Evolutionary conservation across 2,888 invertebrate species (phyloP).

Genomic region (Lissocephala sabroskyi): DNA sequence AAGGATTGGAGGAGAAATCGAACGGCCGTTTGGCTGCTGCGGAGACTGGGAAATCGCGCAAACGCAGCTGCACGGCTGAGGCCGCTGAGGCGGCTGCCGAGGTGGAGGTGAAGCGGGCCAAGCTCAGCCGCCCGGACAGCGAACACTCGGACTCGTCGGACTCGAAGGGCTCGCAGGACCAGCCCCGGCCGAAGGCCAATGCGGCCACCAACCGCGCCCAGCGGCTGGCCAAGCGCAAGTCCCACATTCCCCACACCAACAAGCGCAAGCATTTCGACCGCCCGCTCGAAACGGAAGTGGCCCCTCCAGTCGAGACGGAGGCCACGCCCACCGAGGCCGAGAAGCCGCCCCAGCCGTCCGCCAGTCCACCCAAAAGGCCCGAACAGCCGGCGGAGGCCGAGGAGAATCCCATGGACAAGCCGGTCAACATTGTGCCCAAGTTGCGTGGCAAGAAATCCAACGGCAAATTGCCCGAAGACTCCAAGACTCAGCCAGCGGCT

Average conservation of each 20-base stretch:
- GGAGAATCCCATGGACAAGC: slow-evolving; percentile 41
- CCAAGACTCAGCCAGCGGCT: background rate
- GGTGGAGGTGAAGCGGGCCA: slow-evolving; percentile 31
- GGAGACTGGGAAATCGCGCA: slow-evolving; percentile 6
- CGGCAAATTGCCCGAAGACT: slow-evolving; percentile 22
- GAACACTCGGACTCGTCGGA: slow-evolving; percentile 44
- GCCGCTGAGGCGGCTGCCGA: slow-evolving; percentile 7
- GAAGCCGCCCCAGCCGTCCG: too few species aligned
- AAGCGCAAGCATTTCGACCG: slow-evolving; percentile 59
- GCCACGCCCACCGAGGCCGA: too few species aligned
- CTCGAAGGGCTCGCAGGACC: background rate
- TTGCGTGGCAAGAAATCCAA: slow-evolving; percentile 60
- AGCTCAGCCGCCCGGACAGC: slow-evolving; percentile 25
- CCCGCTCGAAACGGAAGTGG: slow-evolving; percentile 21
- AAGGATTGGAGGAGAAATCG: too few species aligned
- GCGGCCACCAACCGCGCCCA: slow-evolving; percentile 48
- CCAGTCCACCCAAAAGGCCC: too few species aligned
- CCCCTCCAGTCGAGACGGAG: too few species aligned
- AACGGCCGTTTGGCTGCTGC: too few species aligned
- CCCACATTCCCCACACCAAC: slow-evolving; percentile 40
- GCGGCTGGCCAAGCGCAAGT: slow-evolving; percentile 58
- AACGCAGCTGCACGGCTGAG: slow-evolving; percentile 21
- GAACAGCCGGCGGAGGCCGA: background rate
- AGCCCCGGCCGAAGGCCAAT: slow-evolving; percentile 23
- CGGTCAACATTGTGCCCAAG: slow-evolving; percentile 69